Base-by-base conservation (phyloP, 2,888 invertebrate genomes). In the Trachelus stipa region DNA sequence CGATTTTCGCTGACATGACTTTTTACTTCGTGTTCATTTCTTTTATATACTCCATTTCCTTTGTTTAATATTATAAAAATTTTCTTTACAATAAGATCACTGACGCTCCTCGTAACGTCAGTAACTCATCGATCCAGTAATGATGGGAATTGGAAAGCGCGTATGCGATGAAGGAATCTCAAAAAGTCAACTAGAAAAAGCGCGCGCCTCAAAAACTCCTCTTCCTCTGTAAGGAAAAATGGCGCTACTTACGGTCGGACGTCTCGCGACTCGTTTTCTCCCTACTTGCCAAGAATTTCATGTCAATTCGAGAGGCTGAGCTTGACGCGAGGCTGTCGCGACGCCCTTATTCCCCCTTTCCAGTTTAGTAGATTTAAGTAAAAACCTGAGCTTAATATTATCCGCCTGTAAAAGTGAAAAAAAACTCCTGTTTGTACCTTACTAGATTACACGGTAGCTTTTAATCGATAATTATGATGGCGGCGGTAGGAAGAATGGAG, bases 341-440 rank as follows among this genome's bases (percentile, higher is more conserved):
- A 40, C 40, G 40, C 40, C 40, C 40, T 15, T 15, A 15, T 15
- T 40, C 4, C 15, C 30, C 30, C 69, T 30, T 69, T 69, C 30
- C 30, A 69, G 30, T 30, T 69, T 69, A 15, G 78, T 84, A 75
- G 68, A 81, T 81, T 79, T 81, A 81, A 77, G 73, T 81, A 77
- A 79, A 80, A 79, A 85, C 81, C 85, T 84, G 89, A 89, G 89
- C 89, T 90, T 90, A 88, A 85, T 82, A 83, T 40, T 85, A 89
- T 85, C 85, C 84, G 88, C 88, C 87, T 87, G 84, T 85, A 56
- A 73, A 83, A 81, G 79, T 78, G 78, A 82, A 82, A 80, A 79
- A 85, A 86, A 87, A 85, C 82, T 87, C 87, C 86, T 87, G 84
- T 89, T 89, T 89, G 88, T 89, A 90, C 85, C 87, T 88, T 88